A percentile compares a stretch with the other conserved stretches of the same genome.
Conservation (phyloP, 2,888 invertebrate genomes). For the Lasioglossum calceatum region DNA sequence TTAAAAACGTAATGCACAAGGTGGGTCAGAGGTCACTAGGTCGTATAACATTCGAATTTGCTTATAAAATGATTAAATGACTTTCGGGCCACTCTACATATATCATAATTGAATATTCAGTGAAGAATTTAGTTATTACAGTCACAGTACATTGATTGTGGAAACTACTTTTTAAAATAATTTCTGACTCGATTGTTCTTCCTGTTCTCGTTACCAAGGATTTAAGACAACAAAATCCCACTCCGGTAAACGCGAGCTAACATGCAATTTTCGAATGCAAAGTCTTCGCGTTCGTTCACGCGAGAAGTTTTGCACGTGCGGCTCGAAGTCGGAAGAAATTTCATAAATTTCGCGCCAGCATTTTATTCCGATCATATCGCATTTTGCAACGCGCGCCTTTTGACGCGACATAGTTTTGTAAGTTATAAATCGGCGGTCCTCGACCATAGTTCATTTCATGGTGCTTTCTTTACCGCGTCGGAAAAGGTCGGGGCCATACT, state of each 20-base stretch:
- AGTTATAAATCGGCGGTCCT: conserved; percentile 53
- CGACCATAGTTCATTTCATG: conserved; percentile 53
- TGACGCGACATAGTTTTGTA: conserved; percentile 36
- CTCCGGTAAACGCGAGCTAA: not conserved
- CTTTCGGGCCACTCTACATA: not conserved
- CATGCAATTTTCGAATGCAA: conserved; percentile 11
- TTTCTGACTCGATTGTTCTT: not conserved
- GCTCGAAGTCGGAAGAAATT: conserved; percentile 29
- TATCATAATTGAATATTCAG: not conserved
- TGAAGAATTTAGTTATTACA: not conserved
- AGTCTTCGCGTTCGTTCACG: conserved; percentile 34
- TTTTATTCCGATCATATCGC: not conserved
- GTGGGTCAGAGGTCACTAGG: not conserved
- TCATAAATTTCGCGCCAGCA: conserved; percentile 33
- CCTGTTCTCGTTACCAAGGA: too few relatives aligned
- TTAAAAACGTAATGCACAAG: not conserved
- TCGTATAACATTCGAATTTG: not conserved
- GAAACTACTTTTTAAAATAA: not conserved
- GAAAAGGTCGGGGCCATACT: conserved; percentile 32
- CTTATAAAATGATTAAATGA: not conserved
- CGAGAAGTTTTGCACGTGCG: conserved; percentile 33
- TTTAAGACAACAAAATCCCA: not conserved
- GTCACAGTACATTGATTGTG: not conserved
- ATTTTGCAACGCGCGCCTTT: conserved; percentile 34
- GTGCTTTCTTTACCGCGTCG: conserved; percentile 49